phyloP scores from a whole-genome alignment of 2,797 vertebrate genomes.

The Hapalemur alaotrensis region DNA sequence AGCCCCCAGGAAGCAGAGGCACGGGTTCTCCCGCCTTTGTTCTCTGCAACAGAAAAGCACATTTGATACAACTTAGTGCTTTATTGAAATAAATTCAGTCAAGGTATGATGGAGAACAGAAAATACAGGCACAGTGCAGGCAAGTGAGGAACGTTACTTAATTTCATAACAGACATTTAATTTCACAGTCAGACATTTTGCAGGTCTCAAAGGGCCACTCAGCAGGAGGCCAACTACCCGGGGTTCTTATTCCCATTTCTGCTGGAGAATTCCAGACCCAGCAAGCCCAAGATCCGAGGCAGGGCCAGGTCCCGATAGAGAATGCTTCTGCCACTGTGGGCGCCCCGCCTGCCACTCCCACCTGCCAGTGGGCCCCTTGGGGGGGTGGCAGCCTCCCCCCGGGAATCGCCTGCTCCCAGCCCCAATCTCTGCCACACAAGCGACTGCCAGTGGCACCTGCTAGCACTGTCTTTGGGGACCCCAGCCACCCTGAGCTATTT shows the following conservation, averaged over 20 bases:
- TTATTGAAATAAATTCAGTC: neutral
- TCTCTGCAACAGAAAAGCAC: neutral
- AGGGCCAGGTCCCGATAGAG: neutral
- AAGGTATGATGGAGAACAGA: neutral
- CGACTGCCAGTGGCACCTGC: neutral
- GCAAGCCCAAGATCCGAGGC: neutral
- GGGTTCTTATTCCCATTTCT: accelerated
- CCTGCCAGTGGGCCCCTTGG: neutral
- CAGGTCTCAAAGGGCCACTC: too few species aligned
- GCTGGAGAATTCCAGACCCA: neutral
- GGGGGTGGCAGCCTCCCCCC: neutral
- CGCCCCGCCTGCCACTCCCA: neutral
- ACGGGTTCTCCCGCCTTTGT: too few species aligned
- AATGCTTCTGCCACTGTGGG: neutral
- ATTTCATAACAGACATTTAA: neutral
- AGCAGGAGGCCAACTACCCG: accelerated
- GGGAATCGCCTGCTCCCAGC: neutral
- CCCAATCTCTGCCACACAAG: neutral
- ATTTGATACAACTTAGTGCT: neutral
- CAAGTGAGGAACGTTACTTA: neutral
- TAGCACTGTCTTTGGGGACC: neutral
- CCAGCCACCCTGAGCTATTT: neutral
- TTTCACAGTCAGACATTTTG: neutral
- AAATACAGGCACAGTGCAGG: neutral
- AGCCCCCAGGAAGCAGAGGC: neutral